Evolutionary conservation across 2,888 invertebrate species (phyloP).

Genomic region (Polyploca ridens): DNA sequence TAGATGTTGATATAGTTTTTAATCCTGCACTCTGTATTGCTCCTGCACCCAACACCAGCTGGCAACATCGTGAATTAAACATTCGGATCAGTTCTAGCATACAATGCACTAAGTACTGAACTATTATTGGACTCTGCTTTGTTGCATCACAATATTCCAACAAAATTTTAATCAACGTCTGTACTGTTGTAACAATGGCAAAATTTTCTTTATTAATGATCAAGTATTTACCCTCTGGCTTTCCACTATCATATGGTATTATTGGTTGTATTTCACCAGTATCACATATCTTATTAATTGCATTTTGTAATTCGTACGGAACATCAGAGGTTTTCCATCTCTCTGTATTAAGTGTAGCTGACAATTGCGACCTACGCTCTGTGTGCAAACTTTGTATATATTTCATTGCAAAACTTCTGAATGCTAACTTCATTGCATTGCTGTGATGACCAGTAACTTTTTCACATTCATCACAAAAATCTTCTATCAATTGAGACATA

Average conservation of each 20-base stretch:
- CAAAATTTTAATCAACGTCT: slow-evolving; percentile 95
- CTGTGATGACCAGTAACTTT: slow-evolving; percentile 89
- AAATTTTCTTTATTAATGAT: slow-evolving; percentile 89
- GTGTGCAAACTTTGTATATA: slow-evolving; percentile 96
- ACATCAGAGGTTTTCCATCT: slow-evolving; percentile 97
- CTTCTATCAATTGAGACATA: slow-evolving; percentile 90
- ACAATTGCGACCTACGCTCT: slow-evolving; percentile 93
- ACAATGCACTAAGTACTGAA: slow-evolving; percentile 92
- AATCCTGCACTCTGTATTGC: slow-evolving; percentile 97
- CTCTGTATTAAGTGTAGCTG: slow-evolving; percentile 94
- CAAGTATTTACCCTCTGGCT: slow-evolving; percentile 83
- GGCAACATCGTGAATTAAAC: slow-evolving; percentile 95
- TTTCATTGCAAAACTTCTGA: slow-evolving; percentile 94
- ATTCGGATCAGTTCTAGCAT: slow-evolving; percentile 95
- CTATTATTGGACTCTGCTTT: slow-evolving; percentile 90
- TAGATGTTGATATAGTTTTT: slow-evolving; percentile 97
- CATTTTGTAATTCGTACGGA: slow-evolving; percentile 93
- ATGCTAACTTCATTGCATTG: slow-evolving; percentile 91
- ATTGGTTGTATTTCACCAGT: slow-evolving; percentile 74
- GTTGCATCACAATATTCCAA: slow-evolving; percentile 96
- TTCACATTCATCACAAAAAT: slow-evolving; percentile 91
- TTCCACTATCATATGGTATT: slow-evolving; percentile 64
- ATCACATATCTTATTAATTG: slow-evolving; percentile 89
- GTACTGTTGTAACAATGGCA: slow-evolving; percentile 91
- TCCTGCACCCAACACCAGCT: slow-evolving; percentile 97